phyloP scores from a whole-genome alignment of 1,140 invertebrate species.

The Anastrepha ludens region DNA sequence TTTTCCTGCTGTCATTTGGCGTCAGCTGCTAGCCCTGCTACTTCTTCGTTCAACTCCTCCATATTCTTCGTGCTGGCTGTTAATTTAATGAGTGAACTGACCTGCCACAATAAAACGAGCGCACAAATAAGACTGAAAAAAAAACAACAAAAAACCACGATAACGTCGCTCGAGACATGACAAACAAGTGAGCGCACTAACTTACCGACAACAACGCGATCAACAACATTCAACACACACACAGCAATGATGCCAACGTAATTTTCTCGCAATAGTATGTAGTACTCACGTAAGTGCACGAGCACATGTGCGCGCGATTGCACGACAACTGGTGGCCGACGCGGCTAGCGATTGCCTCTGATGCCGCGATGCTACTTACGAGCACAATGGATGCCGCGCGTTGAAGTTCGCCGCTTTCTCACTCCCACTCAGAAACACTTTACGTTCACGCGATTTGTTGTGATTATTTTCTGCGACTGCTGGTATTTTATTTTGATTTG shows the following conservation, averaged over 20 bases:
- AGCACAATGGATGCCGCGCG: neutral
- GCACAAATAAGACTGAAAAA: neutral
- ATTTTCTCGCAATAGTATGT: neutral
- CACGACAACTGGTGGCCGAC: neutral
- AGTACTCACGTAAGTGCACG: constrained; percentile 14
- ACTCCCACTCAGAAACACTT: neutral
- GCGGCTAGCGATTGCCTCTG: neutral
- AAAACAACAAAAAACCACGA: no score
- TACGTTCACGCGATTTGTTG: constrained; percentile 15
- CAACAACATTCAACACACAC: neutral
- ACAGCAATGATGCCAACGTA: neutral
- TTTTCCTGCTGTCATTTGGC: constrained; percentile 14
- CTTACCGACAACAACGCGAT: neutral
- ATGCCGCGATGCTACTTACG: neutral
- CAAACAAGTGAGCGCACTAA: constrained; percentile 16
- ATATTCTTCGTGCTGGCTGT: neutral
- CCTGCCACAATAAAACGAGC: constrained; percentile 30
- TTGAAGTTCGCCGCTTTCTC: neutral
- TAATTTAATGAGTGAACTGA: constrained; percentile 47
- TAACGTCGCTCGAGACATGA: neutral
- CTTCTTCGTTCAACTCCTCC: neutral
- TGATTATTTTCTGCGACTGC: constrained; percentile 11
- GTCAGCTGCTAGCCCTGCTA: neutral
- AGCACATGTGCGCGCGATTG: neutral
- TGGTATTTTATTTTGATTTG: neutral